A percentile compares a stretch with the other conserved stretches of the same genome.
phyloP scores from a whole-genome alignment of 2,113 vertebrate species.

The Petroica traversi region DNA sequence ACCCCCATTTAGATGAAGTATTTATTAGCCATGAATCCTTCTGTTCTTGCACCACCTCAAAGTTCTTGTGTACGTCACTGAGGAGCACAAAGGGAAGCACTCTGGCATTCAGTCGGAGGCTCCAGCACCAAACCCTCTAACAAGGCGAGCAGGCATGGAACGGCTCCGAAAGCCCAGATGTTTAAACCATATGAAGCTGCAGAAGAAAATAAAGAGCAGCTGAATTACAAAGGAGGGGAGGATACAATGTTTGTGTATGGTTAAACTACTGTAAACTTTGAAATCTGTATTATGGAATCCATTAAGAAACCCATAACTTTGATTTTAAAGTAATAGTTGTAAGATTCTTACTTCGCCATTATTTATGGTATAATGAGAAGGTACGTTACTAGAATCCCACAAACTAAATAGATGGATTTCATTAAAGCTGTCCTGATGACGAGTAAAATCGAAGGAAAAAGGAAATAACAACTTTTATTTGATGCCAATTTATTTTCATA shows the following conservation, averaged over 20 bases:
- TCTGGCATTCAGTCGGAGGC: neutral
- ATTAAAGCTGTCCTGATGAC: slow-evolving; percentile 6
- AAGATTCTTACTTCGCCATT: slow-evolving; percentile 27
- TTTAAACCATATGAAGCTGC: slow-evolving; percentile 49
- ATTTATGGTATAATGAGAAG: slow-evolving; percentile 28
- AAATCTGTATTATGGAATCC: slow-evolving; percentile 45
- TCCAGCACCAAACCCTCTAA: slow-evolving; percentile 39
- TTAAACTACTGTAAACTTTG: slow-evolving; percentile 65
- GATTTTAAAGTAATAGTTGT: slow-evolving; percentile 22
- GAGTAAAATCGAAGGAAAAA: neutral
- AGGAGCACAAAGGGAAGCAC: slow-evolving; percentile 13
- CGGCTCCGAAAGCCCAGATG: slow-evolving; percentile 10
- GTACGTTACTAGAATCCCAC: neutral
- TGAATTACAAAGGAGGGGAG: slow-evolving; percentile 41
- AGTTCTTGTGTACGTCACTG: slow-evolving; percentile 50
- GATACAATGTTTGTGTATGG: slow-evolving; percentile 47
- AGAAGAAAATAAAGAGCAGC: slow-evolving; percentile 58
- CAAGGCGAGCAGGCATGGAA: slow-evolving; percentile 12
- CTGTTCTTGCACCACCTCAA: slow-evolving; percentile 66
- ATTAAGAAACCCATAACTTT: slow-evolving; percentile 46
- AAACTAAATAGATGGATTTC: slow-evolving; percentile 14
- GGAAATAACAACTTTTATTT: slow-evolving; percentile 26
- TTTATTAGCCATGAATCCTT: slow-evolving; percentile 52
- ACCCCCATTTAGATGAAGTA: slow-evolving; percentile 53
- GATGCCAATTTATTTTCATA: slow-evolving; percentile 45